These are phyloP conservation scores for Hypolimnas misippus DNA, from an alignment of 2,888 invertebrate species.

Conservation along the genomic window DNA sequence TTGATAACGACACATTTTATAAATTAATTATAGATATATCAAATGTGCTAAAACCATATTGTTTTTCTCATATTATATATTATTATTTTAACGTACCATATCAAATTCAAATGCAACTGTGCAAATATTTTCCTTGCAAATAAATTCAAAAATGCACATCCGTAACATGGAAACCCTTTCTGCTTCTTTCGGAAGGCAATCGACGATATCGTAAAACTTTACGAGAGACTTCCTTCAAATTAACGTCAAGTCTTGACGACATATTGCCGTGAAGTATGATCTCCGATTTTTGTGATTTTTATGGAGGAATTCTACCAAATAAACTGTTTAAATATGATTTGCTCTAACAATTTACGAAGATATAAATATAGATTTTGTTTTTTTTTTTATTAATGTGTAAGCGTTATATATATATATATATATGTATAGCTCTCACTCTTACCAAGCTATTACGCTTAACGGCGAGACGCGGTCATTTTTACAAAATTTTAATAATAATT, in stretches of 20 bases:
- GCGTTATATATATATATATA: too few relatives aligned
- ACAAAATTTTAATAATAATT: too few relatives aligned
- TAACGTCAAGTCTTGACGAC: slow-evolving; percentile 59
- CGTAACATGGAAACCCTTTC: slow-evolving; percentile 62
- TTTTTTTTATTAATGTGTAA: too few relatives aligned
- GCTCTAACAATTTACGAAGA: neutral
- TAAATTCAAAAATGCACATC: slow-evolving; percentile 34
- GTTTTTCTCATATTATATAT: too few relatives aligned
- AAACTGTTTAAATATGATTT: neutral
- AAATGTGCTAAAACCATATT: too few relatives aligned
- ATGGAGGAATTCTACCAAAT: neutral
- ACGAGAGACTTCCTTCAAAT: slow-evolving; percentile 77
- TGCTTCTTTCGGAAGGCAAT: slow-evolving; percentile 67
- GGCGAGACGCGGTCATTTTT: too few relatives aligned
- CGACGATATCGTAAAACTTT: slow-evolving; percentile 78
- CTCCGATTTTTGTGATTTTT: slow-evolving; percentile 12
- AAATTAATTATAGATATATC: too few relatives aligned
- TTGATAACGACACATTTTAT: too few relatives aligned
- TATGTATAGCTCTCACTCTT: too few relatives aligned
- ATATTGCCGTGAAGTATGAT: slow-evolving; percentile 42
- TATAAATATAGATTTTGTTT: too few relatives aligned
- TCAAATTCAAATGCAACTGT: slow-evolving; percentile 8
- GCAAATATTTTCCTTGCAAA: slow-evolving; percentile 23
- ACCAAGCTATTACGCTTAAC: too few relatives aligned
- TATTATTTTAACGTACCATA: neutral